phyloP scores from a whole-genome alignment of 2,113 vertebrate species.

The Galemys pyrenaicus region DNA sequence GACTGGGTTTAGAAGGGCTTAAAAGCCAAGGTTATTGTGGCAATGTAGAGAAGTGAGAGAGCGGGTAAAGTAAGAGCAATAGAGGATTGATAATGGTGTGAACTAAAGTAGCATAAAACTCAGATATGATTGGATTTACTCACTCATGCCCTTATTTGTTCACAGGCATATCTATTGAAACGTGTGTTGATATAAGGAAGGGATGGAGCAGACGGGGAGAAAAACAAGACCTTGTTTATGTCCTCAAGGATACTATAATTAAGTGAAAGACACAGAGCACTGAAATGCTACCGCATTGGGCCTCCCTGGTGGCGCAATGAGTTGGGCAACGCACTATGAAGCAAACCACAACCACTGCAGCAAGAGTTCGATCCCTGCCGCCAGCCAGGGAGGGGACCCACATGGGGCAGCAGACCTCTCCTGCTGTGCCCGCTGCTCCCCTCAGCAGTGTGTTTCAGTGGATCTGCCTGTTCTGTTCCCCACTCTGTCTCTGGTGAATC shows the following conservation, averaged over 20 bases:
- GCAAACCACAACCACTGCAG: no score
- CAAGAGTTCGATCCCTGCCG: no score
- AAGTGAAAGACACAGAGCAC: slow-evolving; percentile 5
- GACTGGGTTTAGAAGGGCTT: not conserved
- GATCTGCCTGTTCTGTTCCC: no score
- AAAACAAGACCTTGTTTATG: not conserved
- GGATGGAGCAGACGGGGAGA: not conserved
- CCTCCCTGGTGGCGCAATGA: no score
- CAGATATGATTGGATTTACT: not conserved
- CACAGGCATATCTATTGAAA: not conserved
- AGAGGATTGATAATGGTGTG: not conserved
- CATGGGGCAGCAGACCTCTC: no score
- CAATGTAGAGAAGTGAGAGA: not conserved
- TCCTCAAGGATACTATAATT: not conserved
- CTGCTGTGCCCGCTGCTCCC: no score
- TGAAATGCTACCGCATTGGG: not conserved
- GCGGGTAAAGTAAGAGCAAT: not conserved
- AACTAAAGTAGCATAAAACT: not conserved
- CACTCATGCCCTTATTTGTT: not conserved
- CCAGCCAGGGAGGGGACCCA: no score
- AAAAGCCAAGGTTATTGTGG: not conserved
- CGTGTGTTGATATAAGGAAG: not conserved
- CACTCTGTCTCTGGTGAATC: no score
- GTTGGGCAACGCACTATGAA: no score
- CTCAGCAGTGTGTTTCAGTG: no score